Evolutionary conservation across 2,797 vertebrate genomes (phyloP), one percentile per base, ranked within the genome.

Genomic region (Margarornis squamiger): DNA sequence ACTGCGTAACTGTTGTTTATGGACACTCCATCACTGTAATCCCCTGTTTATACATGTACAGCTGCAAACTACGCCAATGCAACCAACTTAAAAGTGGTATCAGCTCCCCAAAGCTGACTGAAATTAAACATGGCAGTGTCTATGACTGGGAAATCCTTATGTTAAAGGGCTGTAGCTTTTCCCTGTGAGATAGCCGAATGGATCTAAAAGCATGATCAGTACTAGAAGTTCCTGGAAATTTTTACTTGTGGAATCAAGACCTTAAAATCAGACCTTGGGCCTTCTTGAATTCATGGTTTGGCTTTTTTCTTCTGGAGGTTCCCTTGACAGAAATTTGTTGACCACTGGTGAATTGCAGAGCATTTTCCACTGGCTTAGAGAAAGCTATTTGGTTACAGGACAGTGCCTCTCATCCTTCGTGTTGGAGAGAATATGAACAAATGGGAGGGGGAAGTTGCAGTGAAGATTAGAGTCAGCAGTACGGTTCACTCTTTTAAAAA

Each of bases 21-120:
- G 75, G 81, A n/a, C 54, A 80, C 74, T 91, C 83, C 65, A 65
- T 96, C 92, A 92, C 57, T 17, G 14, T 94, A 95, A 94, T 93
- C 57, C 67, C 49, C 92, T 17, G 0, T 82, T 94, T 92, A 86
- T 78, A 90, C 77, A 83, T 0, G 9, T 76, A 55, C 22, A 75
- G 67, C 63, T 92, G 63, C 71, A 74, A 92, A 26, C 52, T 90
- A 49, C 1, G 0, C 45, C 62, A 70, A 39, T 61, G 45, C 0
- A 0, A 92, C 27, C 55, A 43, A 41, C 39, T 82, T 88, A 90
- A 76, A 91, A 95, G 61, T 12, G 41, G 23, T 58, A 94, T 62
- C 61, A 63, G 0, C 61, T 72, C 48, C 34, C 27, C 38, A 84
- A 59, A 80, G 38, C 48, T 38, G 73, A 70, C 8, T 58, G 79